phyloP scores from a whole-genome alignment of 2,797 vertebrate genomes.

The Lepus oiostolus region DNA sequence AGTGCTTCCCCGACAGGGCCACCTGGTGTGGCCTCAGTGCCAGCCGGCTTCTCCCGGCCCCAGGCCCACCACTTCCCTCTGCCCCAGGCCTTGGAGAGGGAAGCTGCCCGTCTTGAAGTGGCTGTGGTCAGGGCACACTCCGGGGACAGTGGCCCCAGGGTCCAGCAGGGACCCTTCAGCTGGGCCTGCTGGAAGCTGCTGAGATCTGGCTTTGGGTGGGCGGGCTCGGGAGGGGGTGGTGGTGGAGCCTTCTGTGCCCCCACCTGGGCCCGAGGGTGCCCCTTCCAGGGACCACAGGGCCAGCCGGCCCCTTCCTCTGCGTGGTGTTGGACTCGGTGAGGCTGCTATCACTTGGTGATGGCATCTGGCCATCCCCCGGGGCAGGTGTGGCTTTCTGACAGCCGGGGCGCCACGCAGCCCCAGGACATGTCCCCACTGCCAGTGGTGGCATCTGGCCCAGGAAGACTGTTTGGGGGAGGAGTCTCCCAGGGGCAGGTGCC shows the following conservation, averaged over 20 bases:
- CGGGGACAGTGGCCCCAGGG: accelerated
- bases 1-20: too few relatives aligned
- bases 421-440: too few relatives aligned
- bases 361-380: not conserved
- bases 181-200: not conserved
- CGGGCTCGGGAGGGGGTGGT: not conserved
- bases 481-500: not conserved
- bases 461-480: not conserved
- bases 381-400: not conserved
- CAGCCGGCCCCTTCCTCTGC: accelerated
- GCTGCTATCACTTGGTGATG: accelerated
- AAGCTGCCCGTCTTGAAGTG: not conserved
- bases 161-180: not conserved
- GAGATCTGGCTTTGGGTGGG: too few relatives aligned
- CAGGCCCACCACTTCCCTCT: too few relatives aligned
- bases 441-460: not conserved
- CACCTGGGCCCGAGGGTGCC: accelerated
- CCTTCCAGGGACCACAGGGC: too few relatives aligned
- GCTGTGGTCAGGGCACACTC: not conserved
- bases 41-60: not conserved
- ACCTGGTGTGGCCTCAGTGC: accelerated
- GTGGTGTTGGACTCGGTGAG: accelerated
- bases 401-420: not conserved
- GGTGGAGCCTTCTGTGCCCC: not conserved
- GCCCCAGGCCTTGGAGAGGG: not conserved